These are phyloP conservation scores for Polyergus mexicanus DNA, from an alignment of 1,140 invertebrate genomes.

Conservation along the genomic window DNA sequence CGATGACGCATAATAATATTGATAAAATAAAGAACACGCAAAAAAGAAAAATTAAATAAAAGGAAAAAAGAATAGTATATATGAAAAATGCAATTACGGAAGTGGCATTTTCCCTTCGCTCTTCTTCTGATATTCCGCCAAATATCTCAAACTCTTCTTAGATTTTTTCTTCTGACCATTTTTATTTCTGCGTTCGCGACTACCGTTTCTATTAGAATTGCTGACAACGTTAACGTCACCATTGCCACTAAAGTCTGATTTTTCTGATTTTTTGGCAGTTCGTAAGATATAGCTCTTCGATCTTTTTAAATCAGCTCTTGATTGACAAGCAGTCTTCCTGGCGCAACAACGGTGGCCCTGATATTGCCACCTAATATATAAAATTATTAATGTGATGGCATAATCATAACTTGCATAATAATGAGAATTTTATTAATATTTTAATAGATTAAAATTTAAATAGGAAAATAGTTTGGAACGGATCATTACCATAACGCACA, in stretches of 20 bases:
- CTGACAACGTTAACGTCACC: not conserved
- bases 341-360: slow-evolving; percentile 59
- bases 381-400: not conserved
- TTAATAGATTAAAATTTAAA: not conserved
- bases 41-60: not conserved
- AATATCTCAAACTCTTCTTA: slow-evolving; percentile 5
- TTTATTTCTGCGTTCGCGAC: slow-evolving; percentile 8
- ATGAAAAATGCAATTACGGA: slow-evolving; percentile 8
- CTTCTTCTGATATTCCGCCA: not conserved
- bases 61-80: not conserved
- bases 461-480: not conserved
- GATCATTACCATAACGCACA: slow-evolving; percentile 74
- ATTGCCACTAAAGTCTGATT: not conserved
- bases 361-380: slow-evolving; percentile 68
- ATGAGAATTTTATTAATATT: not conserved
- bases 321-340: not conserved
- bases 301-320: not conserved
- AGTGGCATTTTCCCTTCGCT: not conserved
- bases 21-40: not conserved
- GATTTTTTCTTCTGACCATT: slow-evolving; percentile 14
- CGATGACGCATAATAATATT: not conserved
- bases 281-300: not conserved
- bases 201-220: slow-evolving; percentile 24
- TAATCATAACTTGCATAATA: not conserved
- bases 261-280: not conserved